phyloP scores from a whole-genome alignment of 2,797 vertebrate genomes.

The Jordanella pulchra region DNA sequence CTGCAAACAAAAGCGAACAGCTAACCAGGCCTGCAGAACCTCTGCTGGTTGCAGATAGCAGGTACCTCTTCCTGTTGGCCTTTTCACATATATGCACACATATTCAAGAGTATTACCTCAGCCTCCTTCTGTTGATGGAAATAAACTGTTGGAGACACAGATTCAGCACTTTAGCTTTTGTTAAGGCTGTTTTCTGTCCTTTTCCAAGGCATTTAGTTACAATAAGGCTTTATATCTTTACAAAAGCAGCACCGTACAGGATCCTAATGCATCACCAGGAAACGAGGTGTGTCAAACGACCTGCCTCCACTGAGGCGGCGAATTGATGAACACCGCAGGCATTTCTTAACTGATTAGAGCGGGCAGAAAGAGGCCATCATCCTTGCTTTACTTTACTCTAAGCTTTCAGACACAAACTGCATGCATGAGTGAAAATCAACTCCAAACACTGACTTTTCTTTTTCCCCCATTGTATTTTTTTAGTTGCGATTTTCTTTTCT shows the following conservation, averaged over 20 bases:
- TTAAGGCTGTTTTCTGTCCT: conserved; percentile 16
- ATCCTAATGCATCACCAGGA: not conserved
- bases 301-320: not conserved
- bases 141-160: conserved; percentile 30
- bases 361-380: conserved; percentile 66
- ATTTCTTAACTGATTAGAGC: conserved; percentile 43
- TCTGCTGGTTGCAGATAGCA: conserved; percentile 22
- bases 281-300: conserved; percentile 5
- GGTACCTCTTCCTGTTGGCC: conserved; percentile 59
- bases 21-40: conserved; percentile 27
- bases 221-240: not conserved
- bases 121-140: conserved; percentile 31
- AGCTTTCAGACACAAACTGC: conserved; percentile 6
- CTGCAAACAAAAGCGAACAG: conserved; percentile 75
- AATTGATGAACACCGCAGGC: conserved; percentile 7
- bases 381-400: conserved; percentile 18
- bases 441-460: not conserved
- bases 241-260: not conserved
- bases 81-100: conserved; percentile 38
- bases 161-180: conserved; percentile 12
- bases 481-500: no score
- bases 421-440: not conserved
- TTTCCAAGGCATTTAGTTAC: not conserved
- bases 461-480: not conserved
- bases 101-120: conserved; percentile 1